Percentiles rank a stretch among this genome's conserved stretches.
phyloP scores from a whole-genome alignment of 2,113 vertebrate genomes.

The Vireo altiloquus region DNA sequence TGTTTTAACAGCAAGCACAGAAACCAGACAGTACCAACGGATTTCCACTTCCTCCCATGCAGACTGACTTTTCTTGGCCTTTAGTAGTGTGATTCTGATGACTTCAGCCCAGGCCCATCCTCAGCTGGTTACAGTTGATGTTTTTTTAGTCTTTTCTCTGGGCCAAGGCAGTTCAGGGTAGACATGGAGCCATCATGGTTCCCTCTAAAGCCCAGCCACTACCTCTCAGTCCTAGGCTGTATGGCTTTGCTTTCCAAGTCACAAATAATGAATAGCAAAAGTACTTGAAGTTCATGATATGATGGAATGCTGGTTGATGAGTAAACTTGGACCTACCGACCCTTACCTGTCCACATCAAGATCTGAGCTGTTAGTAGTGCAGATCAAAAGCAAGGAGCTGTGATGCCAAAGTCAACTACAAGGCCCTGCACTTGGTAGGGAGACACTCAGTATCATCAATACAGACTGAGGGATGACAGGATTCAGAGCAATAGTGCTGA shows the following conservation, averaged over 20 bases:
- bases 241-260: not conserved
- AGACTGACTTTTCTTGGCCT: not conserved
- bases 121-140: not conserved
- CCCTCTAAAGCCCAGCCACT: not conserved
- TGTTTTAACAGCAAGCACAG: not conserved
- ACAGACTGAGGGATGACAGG: not conserved
- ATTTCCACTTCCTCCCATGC: not conserved
- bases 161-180: not conserved
- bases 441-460: not conserved
- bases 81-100: not conserved
- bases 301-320: not conserved
- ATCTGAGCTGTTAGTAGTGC: not conserved
- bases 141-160: not conserved
- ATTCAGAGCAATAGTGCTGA: not conserved
- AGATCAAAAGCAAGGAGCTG: not conserved
- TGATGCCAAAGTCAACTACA: not conserved
- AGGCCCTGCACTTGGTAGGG: not conserved
- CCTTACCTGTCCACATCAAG: not conserved
- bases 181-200: accelerated
- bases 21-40: not conserved
- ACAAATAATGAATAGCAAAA: not conserved
- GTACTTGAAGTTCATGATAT: not conserved
- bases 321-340: not conserved
- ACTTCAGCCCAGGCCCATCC: not conserved
- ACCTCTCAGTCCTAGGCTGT: not conserved